Conservation (phyloP, 2,113 vertebrate genomes). For the Nansenia antarctica region DNA sequence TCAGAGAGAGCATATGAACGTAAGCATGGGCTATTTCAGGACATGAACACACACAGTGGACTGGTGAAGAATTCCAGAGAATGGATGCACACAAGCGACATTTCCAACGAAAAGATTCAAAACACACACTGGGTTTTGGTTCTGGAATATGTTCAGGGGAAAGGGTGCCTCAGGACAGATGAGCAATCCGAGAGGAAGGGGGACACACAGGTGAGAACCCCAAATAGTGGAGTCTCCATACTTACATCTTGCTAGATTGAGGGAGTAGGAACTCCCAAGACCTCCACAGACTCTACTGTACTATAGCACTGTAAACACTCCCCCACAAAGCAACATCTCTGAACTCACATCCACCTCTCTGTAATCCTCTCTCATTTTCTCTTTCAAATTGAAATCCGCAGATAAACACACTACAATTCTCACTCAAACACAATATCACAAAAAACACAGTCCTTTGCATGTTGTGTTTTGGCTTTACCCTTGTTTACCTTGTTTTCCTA, state of each 20-base stretch:
- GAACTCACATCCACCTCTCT: too few relatives aligned
- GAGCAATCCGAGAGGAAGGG: neutral
- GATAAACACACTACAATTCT: slow-evolving; percentile 32
- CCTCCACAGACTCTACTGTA: slow-evolving; percentile 14
- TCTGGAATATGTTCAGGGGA: neutral
- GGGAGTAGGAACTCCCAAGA: slow-evolving; percentile 17
- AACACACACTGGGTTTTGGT: neutral
- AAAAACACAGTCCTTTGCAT: slow-evolving; percentile 21
- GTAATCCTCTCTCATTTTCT: neutral
- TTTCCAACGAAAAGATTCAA: neutral
- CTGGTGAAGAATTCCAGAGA: neutral
- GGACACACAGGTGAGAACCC: slow-evolving; percentile 1
- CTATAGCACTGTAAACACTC: slow-evolving; percentile 3
- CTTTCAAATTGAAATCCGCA: slow-evolving; percentile 27
- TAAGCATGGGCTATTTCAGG: slow-evolving; percentile 21
- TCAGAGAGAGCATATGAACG: slow-evolving; percentile 13
- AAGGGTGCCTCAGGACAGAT: slow-evolving; percentile 2
- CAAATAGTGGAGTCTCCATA: slow-evolving; percentile 8
- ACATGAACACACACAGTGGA: slow-evolving; percentile 8
- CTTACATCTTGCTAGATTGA: slow-evolving; percentile 14
- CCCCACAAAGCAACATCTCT: slow-evolving; percentile 27
- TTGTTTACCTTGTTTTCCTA: slow-evolving; percentile 13
- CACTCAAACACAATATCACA: slow-evolving; percentile 27
- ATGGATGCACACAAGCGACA: slow-evolving; percentile 1
- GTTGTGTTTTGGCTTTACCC: slow-evolving; percentile 34